Conservation (phyloP, 2,113 vertebrate species). For the Syrrhaptes paradoxus region DNA sequence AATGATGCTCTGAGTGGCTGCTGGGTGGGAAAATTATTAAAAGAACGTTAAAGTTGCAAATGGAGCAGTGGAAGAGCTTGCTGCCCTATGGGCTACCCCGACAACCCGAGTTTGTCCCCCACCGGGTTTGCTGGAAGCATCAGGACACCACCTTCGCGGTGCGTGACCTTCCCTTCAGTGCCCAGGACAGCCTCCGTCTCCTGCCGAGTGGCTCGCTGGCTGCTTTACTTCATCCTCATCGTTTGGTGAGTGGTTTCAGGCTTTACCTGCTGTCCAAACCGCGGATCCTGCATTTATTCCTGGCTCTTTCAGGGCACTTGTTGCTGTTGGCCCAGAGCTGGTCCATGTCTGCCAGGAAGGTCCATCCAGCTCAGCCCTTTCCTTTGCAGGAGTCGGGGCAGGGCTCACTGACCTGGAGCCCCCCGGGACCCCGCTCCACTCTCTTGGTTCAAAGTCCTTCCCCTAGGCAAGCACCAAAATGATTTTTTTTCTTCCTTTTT, state of each 20-base stretch:
- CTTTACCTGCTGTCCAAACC: neutral
- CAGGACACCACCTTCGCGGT: accelerated
- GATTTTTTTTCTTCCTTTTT: neutral
- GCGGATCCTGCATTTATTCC: neutral
- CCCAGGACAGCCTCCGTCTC: neutral
- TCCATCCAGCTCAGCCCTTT: neutral
- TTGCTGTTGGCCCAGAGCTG: neutral
- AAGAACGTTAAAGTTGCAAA: neutral
- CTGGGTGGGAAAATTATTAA: neutral
- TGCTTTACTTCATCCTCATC: neutral
- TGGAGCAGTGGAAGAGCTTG: neutral
- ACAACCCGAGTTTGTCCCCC: neutral
- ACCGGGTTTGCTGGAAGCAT: neutral
- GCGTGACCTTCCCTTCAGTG: accelerated
- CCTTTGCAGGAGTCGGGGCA: neutral
- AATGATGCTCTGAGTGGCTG: neutral
- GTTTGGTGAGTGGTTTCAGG: neutral
- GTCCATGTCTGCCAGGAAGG: accelerated
- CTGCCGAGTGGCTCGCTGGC: accelerated
- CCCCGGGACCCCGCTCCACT: neutral
- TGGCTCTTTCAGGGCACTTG: neutral
- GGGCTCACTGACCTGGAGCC: neutral
- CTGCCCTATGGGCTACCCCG: neutral
- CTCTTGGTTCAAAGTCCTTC: neutral
- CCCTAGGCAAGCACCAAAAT: neutral